Evolutionary conservation across 2,113 vertebrate genomes (phyloP), one percentile per base, ranked within the genome.

Genomic region (Apeltes quadracus): DNA sequence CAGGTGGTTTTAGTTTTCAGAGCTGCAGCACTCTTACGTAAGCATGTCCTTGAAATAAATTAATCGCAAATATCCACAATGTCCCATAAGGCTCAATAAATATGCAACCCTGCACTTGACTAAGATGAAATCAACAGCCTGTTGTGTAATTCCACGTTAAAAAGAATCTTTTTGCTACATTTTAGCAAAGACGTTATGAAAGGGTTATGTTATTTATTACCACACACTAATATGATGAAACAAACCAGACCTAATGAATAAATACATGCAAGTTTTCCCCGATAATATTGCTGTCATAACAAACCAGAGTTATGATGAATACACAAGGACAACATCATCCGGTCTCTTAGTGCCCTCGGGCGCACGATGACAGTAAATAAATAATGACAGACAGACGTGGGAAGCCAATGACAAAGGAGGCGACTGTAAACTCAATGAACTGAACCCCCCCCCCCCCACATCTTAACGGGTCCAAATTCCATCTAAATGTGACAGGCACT

Each of bases 311-410:
- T 76, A 48, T 55, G 61, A 72, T 59, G 53, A 70, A 68, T 74
- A 54, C 36, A 51, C 29, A 74, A 46, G 23, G 68, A 71, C 59
- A 67, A 44, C 66, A 70, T 25, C 61, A 68, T 43, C 3, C 1
- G 70, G 32, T 72, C 46, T 61, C 23, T 69, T 36, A 64, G 70
- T 75, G 66, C 72, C 75, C 55, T 18, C 12, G 38, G 59, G 41
- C 20, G 29, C 16, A 32, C 25, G 7, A 69, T 32, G 69, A 62
- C 38, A 7, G 23, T 86, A 53, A 88, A 89, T 88, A 88, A 85
- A 58, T 84, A 80, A 84, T 84, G 77, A 76, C 57, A 69, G 38
- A 76, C 75, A 84, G 73, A 75, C 70, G 77, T 41, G 68, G 67
- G 77, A 86, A 56, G 59, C 43, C 51, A 53, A 55, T 67, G 55